These are phyloP conservation scores for Drosophila multiciliata DNA, from an alignment of 2,888 invertebrate genomes.

Conservation along the genomic window DNA sequence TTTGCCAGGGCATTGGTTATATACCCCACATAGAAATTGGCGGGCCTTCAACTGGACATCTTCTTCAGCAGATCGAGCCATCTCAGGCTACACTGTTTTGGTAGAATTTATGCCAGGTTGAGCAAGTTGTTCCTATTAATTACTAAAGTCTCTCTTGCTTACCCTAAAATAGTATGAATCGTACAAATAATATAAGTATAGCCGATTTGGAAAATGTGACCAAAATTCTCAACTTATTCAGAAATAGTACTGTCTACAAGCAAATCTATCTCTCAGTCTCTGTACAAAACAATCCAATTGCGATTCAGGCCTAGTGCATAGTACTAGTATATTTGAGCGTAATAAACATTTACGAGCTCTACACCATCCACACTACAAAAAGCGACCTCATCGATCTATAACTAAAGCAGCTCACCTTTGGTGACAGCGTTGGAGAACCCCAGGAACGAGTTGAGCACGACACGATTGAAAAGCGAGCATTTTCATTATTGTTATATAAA, in stretches of 20 bases:
- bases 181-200: neutral
- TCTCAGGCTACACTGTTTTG: too few species aligned
- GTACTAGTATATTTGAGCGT: neutral
- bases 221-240: neutral
- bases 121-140: conserved; percentile 89
- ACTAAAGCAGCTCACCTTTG: conserved; percentile 67
- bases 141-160: conserved; percentile 88
- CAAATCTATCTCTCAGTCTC: neutral
- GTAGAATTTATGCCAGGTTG: conserved; percentile 89
- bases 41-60: conserved; percentile 89
- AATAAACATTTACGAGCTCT: neutral
- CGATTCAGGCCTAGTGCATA: neutral
- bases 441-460: conserved; percentile 87
- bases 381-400: conserved; percentile 4
- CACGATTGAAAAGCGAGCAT: conserved; percentile 86
- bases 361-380: neutral
- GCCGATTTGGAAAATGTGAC: neutral
- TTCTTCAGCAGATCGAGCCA: conserved; percentile 87
- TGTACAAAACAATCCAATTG: neutral
- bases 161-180: conserved; percentile 85
- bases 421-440: conserved; percentile 87
- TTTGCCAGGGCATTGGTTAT: conserved; percentile 84
- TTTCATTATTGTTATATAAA: neutral
- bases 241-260: neutral
- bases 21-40: conserved; percentile 89